A percentile compares a stretch with the other conserved stretches of the same genome.
phyloP scores from a whole-genome alignment of 2,888 invertebrate genomes.

The Drosophila prostipennis region DNA sequence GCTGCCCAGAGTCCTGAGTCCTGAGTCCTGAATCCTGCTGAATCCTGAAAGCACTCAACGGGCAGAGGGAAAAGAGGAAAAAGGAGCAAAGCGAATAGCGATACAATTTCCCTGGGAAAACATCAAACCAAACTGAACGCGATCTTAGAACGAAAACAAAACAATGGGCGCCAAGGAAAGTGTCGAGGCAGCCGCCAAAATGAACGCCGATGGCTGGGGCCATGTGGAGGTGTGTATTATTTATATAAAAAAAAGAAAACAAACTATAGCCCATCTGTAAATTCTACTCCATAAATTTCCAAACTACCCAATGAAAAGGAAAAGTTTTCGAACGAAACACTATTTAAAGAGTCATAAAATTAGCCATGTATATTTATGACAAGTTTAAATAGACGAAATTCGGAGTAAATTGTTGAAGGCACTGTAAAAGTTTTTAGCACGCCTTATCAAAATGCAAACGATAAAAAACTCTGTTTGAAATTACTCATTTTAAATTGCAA shows the following conservation, averaged over 20 bases:
- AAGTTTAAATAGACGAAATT: neutral
- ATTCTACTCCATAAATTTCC: neutral
- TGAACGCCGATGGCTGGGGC: constrained; percentile 92
- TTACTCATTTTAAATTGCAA: no score
- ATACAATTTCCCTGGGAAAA: constrained; percentile 32
- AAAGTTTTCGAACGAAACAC: constrained; percentile 3
- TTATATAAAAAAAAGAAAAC: constrained; percentile 3
- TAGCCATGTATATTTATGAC: neutral
- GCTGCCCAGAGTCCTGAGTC: constrained; percentile 55
- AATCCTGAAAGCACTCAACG: constrained; percentile 34
- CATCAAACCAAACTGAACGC: constrained; percentile 45
- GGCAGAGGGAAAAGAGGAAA: neutral
- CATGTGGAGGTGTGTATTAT: constrained; percentile 89
- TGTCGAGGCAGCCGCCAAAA: constrained; percentile 91
- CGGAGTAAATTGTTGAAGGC: neutral
- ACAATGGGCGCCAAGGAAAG: constrained; percentile 92
- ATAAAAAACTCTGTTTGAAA: no score
- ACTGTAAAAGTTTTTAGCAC: neutral
- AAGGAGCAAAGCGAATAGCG: constrained; percentile 21
- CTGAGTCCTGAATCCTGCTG: constrained; percentile 31
- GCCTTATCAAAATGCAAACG: no score
- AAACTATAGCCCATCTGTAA: neutral
- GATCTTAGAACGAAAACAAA: constrained; percentile 37
- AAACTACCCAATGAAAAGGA: neutral
- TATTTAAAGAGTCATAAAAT: constrained; percentile 24